phyloP scores from a whole-genome alignment of 2,888 invertebrate genomes.

The Apodemia zela region DNA sequence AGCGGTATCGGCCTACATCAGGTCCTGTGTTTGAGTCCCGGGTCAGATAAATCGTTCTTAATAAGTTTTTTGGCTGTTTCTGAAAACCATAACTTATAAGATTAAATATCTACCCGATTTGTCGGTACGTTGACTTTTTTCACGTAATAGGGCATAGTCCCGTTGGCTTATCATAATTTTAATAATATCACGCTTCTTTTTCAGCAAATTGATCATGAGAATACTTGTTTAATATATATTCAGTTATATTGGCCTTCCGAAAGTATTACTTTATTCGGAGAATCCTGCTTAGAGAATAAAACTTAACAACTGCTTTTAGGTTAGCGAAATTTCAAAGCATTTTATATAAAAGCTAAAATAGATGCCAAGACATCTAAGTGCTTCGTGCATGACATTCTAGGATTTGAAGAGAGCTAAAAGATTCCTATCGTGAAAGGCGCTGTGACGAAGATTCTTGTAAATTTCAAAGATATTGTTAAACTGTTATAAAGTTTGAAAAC shows the following conservation, averaged over 20 bases:
- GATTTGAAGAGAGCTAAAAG: conserved; percentile 27
- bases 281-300: conserved; percentile 9
- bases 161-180: too few relatives aligned
- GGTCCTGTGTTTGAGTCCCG: too few relatives aligned
- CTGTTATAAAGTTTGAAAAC: background rate
- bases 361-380: conserved; percentile 26
- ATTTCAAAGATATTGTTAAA: conserved; percentile 1
- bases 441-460: conserved; percentile 5
- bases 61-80: too few relatives aligned
- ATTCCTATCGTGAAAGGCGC: conserved; percentile 4
- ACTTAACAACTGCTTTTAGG: conserved; percentile 16
- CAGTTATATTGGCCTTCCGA: background rate
- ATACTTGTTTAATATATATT: too few relatives aligned
- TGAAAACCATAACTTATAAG: too few relatives aligned
- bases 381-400: conserved; percentile 30
- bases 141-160: too few relatives aligned
- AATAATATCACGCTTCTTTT: too few relatives aligned
- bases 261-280: background rate
- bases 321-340: conserved; percentile 14
- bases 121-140: too few relatives aligned
- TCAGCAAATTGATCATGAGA: too few relatives aligned
- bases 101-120: too few relatives aligned
- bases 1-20: too few relatives aligned
- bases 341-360: conserved; percentile 25
- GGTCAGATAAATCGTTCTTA: too few relatives aligned